Evolutionary conservation across 2,797 vertebrate genomes (phyloP).

Genomic region (Mastacembelus armatus): DNA sequence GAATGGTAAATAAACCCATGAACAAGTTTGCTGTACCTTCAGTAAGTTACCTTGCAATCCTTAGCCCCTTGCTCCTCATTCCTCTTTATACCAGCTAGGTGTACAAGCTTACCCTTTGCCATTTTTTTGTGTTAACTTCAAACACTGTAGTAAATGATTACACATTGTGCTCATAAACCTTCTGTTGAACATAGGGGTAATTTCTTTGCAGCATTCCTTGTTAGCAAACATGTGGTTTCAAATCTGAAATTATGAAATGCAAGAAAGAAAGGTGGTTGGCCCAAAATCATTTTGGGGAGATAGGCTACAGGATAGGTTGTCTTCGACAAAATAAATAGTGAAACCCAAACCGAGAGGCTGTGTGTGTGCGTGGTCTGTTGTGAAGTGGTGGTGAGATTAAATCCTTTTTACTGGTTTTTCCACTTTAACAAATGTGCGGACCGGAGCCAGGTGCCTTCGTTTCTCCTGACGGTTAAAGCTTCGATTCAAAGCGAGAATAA

Average conservation of each 20-base stretch:
- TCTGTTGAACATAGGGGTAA: constrained; percentile 95
- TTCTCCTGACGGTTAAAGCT: not conserved
- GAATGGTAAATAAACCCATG: constrained; percentile 90
- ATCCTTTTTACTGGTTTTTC: not conserved
- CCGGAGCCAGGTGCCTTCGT: rapidly evolving
- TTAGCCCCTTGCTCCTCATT: constrained; percentile 87
- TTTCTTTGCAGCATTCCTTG: constrained; percentile 97
- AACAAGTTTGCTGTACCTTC: constrained; percentile 90
- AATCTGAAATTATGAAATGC: constrained; percentile 89
- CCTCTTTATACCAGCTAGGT: constrained; percentile 81
- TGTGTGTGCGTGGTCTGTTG: constrained; percentile 62
- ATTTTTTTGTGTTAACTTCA: constrained; percentile 93
- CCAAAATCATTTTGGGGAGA: constrained; percentile 84
- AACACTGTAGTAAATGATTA: constrained; percentile 97
- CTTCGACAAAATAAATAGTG: constrained; percentile 99
- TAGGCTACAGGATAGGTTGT: constrained; percentile 94
- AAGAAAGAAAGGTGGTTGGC: constrained; percentile 87
- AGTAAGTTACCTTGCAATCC: constrained; percentile 85
- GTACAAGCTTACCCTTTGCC: constrained; percentile 87
- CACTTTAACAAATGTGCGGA: not conserved
- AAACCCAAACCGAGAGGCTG: constrained; percentile 83
- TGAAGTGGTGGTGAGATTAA: constrained; percentile 31
- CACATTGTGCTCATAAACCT: constrained; percentile 96
- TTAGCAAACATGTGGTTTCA: constrained; percentile 97
- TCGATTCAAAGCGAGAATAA: constrained; percentile 50